Base-by-base conservation (phyloP, 37 sponge, comb jelly and placozoan genomes). In the Diacarnus erythraeanus region DNA sequence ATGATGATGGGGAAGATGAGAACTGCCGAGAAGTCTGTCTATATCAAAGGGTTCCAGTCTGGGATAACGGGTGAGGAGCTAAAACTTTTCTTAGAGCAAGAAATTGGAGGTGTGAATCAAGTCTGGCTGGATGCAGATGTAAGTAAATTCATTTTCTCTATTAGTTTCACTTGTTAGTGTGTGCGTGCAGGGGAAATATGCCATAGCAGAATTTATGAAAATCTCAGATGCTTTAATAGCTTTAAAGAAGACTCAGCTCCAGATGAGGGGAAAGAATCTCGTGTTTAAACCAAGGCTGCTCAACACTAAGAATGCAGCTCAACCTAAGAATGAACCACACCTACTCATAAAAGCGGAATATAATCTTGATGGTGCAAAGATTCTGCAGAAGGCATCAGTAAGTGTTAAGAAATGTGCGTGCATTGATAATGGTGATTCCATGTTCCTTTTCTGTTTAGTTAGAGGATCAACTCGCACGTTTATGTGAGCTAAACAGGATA, bases 251-350 rank as follows among this genome's bases (percentile, higher is more conserved):
- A 40, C 80, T 4, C 57, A 73, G 1, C 77, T 88, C 23, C 1
- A 22, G 0, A 27, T 88, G 6, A 30, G 72, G 2, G 83, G 83
- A n/a, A 70, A 43, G 31, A 59, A 33, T 6, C 65, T 88, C 21
- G 64, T 44, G 0, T 73, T 88, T 22, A 88, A 82, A 47, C 88
- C 88, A 25, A 71, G 79, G n/a, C n/a, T n/a, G n/a, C n/a, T n/a
- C n/a, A n/a, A n/a, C n/a, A n/a, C n/a, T n/a, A n/a, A n/a, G n/a
- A n/a, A n/a, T n/a, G 72, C 57, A 25, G 10, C 2, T 8, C 66
- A 42, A 26, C 25, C 54, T 0, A 17, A 34, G 26, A 42, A 71
- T 31, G 33, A 65, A 35, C 31, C 66, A 30, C 10, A 12, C 51
- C 51, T 12, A 47, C 51, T 12, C 12, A 6, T 12, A 47, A 47